Base-by-base conservation (phyloP, 2,797 vertebrate species). In the Rhincodon typus region DNA sequence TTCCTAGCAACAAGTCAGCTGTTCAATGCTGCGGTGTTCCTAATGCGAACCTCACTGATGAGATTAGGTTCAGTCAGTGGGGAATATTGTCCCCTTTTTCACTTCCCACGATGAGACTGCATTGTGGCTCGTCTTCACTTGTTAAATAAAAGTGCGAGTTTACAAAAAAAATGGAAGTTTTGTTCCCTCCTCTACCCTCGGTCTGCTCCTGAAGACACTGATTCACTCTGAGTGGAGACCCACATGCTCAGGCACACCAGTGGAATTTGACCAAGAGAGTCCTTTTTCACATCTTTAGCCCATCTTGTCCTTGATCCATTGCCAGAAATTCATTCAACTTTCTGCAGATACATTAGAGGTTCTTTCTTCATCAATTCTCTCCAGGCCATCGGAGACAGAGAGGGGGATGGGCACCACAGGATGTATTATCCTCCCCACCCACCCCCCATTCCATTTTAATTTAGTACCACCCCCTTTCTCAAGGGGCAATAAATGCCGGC, bases 1-100 rank as follows among this genome's bases (percentile, higher is more conserved):
- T 91, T 19, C 88, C 88, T 66, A 62, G 88, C 88, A 91, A 91
- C 57, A 66, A 66, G 88, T 62, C 88, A 34, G n/a, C 88, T 21
- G 88, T 2, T 91, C 34, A 66, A 15, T 8, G 17, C 88, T n/a
- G 30, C 21, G 17, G 30, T 1, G 57, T 57, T 34, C 62, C 30
- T n/a, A 91, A 66, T 88, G 25, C n/a, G 34, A 91, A n/a, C 17
- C 34, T 38, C 30, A 57, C 86, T 50, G 57, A 90, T 90, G 87
- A 90, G 87, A 90, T 34, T 19, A n/a, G 88, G 34, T 17, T 62
- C 88, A n/a, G 88, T 8, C 17, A 57, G 86, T 88, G 15, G 86
- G 4, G 57, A 67, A n/a, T 66, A 66, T 38, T 23, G 34, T 34
- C 53, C 53, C 5, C 87, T n/a, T 38, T 1, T 91, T 30, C 19